A percentile compares a stretch with the other conserved stretches of the same genome.
Conservation (phyloP, 2,797 vertebrate species). For the Ctenochaetus hawaiiensis region DNA sequence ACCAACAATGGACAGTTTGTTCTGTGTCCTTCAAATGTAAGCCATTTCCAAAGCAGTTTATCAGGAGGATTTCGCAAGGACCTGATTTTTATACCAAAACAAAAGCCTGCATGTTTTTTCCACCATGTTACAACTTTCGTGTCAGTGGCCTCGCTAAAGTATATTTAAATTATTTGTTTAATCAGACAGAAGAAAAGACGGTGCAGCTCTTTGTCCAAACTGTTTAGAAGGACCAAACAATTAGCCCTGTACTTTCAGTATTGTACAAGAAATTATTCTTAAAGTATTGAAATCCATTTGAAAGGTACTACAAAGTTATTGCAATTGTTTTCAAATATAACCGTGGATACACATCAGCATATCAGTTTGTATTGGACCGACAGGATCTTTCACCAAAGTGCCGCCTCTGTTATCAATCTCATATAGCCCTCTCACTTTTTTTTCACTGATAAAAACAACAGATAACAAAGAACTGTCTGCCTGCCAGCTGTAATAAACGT, state of each 20-base stretch:
- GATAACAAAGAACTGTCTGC: slow-evolving; percentile 66
- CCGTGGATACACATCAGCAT: slow-evolving; percentile 31
- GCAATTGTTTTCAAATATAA: not conserved
- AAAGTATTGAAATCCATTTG: not conserved
- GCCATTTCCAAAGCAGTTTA: slow-evolving; percentile 68
- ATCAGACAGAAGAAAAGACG: not conserved
- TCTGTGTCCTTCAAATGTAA: slow-evolving; percentile 77
- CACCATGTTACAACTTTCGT: slow-evolving; percentile 4
- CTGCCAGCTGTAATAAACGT: slow-evolving; percentile 76
- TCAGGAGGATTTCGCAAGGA: slow-evolving; percentile 67
- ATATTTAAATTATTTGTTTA: slow-evolving; percentile 27
- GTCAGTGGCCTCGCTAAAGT: not conserved
- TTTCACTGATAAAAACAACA: slow-evolving; percentile 64
- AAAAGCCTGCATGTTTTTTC: slow-evolving; percentile 54
- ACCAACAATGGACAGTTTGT: slow-evolving; percentile 82
- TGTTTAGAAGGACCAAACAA: not conserved
- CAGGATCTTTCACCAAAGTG: slow-evolving; percentile 71
- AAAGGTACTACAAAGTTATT: not conserved
- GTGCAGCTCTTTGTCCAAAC: not conserved
- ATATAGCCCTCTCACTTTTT: slow-evolving; percentile 63
- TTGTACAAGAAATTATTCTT: not conserved
- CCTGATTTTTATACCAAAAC: slow-evolving; percentile 47
- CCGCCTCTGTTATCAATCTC: slow-evolving; percentile 74
- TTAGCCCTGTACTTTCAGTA: not conserved
- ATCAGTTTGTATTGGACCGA: slow-evolving; percentile 45